A percentile compares a stretch with the other conserved stretches of the same genome.
Evolutionary conservation across 2,797 vertebrate species (phyloP).

Genomic region (Champsocephalus esox): DNA sequence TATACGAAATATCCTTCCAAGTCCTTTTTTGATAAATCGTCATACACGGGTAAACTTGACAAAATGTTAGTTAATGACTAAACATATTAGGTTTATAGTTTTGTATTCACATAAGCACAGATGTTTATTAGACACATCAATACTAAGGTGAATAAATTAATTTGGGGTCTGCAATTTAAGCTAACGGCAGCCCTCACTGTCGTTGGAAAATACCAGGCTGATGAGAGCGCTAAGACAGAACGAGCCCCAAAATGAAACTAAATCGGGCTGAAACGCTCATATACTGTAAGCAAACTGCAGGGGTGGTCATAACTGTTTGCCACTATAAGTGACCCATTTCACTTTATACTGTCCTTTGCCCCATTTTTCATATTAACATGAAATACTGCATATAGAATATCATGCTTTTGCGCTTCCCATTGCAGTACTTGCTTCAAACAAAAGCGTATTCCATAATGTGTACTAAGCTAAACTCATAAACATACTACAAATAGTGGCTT

Average conservation of each 20-base stretch:
- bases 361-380: background rate
- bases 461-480: slow-evolving; percentile 1
- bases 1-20: background rate
- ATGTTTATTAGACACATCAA: background rate
- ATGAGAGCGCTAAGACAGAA: no score
- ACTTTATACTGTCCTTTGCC: no score
- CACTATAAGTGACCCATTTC: no score
- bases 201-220: no score
- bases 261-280: no score
- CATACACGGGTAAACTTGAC: background rate
- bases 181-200: background rate
- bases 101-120: no score
- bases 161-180: background rate
- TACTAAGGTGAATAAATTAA: background rate
- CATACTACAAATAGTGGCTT: slow-evolving; percentile 8
- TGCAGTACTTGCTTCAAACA: slow-evolving; percentile 10
- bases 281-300: no score
- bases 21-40: background rate
- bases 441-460: background rate
- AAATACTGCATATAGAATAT: background rate
- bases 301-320: no score
- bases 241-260: no score
- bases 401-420: background rate
- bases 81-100: background rate
- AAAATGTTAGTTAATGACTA: background rate